Evolutionary conservation across 2,113 vertebrate genomes (phyloP).

Genomic region (human (Homo sapiens)): DNA sequence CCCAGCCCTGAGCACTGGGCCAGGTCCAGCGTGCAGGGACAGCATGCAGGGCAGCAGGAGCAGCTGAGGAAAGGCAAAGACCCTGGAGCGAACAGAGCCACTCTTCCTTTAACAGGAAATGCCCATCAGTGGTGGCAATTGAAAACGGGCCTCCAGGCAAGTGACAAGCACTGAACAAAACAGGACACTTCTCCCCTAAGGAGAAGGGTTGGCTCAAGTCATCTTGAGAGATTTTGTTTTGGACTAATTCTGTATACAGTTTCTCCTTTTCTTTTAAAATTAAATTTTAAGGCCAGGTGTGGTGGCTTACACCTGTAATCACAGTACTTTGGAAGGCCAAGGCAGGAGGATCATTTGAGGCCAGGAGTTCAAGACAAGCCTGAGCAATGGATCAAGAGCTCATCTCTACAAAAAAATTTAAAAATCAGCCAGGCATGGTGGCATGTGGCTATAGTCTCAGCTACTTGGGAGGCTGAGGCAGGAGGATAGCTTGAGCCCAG

Average conservation of each 20-base stretch:
- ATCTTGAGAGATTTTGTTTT: background rate
- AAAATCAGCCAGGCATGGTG: no score
- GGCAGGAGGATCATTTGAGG: no score
- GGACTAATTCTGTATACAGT: background rate
- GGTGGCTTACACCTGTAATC: no score
- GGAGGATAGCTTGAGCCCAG: no score
- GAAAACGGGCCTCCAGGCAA: background rate
- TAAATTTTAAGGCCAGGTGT: background rate
- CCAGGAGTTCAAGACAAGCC: no score
- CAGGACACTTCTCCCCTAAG: background rate
- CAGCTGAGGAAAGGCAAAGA: background rate
- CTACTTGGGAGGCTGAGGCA: no score
- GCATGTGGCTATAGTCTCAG: no score
- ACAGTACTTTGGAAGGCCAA: no score
- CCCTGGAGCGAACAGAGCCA: background rate
- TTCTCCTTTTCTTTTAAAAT: slow-evolving; percentile 12
- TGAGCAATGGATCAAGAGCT: no score
- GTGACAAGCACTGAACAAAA: background rate
- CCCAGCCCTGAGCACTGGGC: background rate
- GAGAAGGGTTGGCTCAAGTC: no score
- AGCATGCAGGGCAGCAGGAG: accelerated
- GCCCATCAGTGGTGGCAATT: background rate
- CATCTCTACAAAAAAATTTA: no score
- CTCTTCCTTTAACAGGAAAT: background rate
- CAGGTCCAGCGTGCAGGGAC: background rate